These are phyloP conservation scores for Vespertilio murinus DNA, from an alignment of 2,797 vertebrate species.

Conservation along the genomic window DNA sequence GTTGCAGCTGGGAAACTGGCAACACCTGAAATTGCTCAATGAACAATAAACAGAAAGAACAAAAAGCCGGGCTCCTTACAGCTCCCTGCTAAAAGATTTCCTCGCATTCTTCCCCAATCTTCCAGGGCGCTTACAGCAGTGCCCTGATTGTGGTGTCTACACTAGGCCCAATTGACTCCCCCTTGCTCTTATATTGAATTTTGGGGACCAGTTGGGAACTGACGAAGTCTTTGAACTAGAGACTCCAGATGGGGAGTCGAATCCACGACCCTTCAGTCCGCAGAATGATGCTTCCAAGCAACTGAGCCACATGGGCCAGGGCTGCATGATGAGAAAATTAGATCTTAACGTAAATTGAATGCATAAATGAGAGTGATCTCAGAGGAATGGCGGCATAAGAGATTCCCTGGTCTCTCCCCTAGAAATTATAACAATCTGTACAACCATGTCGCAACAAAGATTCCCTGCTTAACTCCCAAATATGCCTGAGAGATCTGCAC, in stretches of 20 bases:
- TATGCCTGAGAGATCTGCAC: not conserved
- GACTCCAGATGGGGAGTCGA: not conserved
- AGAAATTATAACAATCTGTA: not conserved
- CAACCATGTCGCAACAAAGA: not conserved
- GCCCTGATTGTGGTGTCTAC: not conserved
- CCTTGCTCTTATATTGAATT: not conserved
- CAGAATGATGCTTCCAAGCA: not conserved
- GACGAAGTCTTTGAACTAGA: not conserved
- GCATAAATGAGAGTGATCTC: not conserved
- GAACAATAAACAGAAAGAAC: not conserved
- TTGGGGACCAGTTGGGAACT: not conserved
- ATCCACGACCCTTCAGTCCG: not conserved
- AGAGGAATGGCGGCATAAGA: not conserved
- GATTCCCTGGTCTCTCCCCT: not conserved
- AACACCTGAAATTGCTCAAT: not conserved
- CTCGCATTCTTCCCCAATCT: not conserved
- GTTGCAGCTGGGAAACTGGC: conserved; percentile 8
- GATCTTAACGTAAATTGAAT: not conserved
- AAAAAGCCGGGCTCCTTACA: not conserved
- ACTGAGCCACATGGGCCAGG: not conserved
- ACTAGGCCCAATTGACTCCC: not conserved
- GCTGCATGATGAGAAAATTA: not conserved
- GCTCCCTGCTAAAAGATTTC: not conserved
- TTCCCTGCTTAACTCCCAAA: not conserved
- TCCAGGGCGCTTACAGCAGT: not conserved